Evolutionary conservation across 2,113 vertebrate species (phyloP).

Genomic region (Mustelus asterias): DNA sequence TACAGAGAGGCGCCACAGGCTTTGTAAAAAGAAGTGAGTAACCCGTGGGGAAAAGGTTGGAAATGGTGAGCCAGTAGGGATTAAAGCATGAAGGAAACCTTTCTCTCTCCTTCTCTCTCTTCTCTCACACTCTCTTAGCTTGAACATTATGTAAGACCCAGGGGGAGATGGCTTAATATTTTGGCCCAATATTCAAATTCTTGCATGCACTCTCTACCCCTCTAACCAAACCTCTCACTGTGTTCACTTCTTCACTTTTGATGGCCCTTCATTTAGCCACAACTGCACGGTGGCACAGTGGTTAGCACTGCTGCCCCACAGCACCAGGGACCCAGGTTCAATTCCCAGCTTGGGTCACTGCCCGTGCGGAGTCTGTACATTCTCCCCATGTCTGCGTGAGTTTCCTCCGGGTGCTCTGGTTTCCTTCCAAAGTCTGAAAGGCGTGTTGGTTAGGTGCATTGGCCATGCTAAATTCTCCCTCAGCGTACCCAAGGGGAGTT

Average conservation of each 20-base stretch:
- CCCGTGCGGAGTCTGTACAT: too few relatives aligned
- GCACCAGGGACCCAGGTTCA: too few relatives aligned
- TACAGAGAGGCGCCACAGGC: neutral
- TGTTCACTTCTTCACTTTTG: neutral
- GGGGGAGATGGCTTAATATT: neutral
- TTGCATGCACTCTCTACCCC: neutral
- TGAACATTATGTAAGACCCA: neutral
- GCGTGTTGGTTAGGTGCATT: too few relatives aligned
- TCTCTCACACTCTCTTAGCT: neutral
- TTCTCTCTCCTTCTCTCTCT: neutral
- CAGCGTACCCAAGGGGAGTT: too few relatives aligned
- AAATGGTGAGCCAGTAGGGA: neutral
- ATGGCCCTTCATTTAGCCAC: neutral
- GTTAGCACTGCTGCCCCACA: too few relatives aligned
- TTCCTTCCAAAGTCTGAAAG: too few relatives aligned
- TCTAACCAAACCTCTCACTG: too few relatives aligned
- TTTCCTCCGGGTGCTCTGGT: too few relatives aligned
- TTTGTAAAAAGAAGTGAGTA: neutral
- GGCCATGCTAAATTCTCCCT: too few relatives aligned
- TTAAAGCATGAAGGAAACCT: too few relatives aligned
- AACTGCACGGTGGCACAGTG: neutral
- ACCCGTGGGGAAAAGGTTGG: neutral
- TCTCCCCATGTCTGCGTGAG: too few relatives aligned
- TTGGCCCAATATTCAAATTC: neutral
- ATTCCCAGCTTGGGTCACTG: too few relatives aligned